Conservation (phyloP, 2,113 vertebrate species). For the Ceyx cyanopectus region DNA sequence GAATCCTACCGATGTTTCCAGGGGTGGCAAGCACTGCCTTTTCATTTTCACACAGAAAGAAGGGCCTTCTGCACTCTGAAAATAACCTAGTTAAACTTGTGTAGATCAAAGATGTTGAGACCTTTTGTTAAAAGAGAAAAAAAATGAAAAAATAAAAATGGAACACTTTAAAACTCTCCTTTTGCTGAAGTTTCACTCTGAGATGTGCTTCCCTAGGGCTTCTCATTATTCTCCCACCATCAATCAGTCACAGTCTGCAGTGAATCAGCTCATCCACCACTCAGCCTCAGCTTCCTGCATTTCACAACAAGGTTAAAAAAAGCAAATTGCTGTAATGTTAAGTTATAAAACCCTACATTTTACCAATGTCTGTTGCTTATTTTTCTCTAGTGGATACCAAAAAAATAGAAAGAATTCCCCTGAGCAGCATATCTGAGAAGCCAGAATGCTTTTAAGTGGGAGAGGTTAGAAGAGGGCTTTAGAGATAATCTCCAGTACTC, state of each 20-base stretch:
- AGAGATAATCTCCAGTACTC: background rate
- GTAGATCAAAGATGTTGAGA: background rate
- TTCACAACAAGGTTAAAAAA: background rate
- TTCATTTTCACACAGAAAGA: background rate
- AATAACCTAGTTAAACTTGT: background rate
- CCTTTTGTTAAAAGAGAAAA: background rate
- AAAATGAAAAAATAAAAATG: background rate
- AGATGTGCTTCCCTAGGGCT: background rate
- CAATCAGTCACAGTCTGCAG: background rate
- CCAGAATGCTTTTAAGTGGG: background rate
- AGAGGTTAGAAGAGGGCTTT: constrained; percentile 17
- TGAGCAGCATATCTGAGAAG: background rate
- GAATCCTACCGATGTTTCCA: background rate
- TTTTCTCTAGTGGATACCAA: constrained; percentile 32
- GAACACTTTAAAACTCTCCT: background rate
- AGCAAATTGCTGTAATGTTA: constrained; percentile 26
- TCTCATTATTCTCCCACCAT: constrained; percentile 8
- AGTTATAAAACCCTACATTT: background rate
- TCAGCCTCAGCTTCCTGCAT: background rate
- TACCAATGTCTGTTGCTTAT: background rate
- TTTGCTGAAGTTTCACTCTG: background rate
- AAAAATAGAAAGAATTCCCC: constrained; percentile 12
- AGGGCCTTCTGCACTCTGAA: background rate
- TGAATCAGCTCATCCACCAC: background rate
- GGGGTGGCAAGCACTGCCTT: background rate